These are phyloP conservation scores for Chanos chanos DNA, from an alignment of 2,797 vertebrate species.

Conservation along the genomic window DNA sequence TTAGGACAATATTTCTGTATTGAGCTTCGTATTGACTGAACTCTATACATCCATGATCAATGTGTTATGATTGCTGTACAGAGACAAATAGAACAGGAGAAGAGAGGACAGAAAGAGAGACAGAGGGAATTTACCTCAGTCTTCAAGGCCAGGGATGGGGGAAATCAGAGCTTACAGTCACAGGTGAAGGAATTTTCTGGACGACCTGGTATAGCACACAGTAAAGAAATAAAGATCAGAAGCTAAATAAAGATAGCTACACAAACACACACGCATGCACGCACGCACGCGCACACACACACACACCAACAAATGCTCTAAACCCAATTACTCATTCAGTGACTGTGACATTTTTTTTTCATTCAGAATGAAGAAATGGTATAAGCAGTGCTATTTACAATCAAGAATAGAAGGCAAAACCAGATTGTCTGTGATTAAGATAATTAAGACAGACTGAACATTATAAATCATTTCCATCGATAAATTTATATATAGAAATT, in stretches of 20 bases:
- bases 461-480: no score
- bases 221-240: constrained; percentile 1
- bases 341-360: no score
- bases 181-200: constrained; percentile 83
- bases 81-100: neutral
- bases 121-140: constrained; percentile 61
- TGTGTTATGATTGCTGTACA: neutral
- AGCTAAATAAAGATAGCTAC: neutral
- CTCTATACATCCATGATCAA: neutral
- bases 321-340: no score
- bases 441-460: no score
- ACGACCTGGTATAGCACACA: constrained; percentile 61
- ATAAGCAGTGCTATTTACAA: no score
- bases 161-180: constrained; percentile 63
- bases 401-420: no score
- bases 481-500: no score
- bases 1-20: no score
- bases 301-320: no score
- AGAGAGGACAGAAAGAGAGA: neutral
- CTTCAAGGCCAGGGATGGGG: constrained; percentile 53
- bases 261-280: neutral
- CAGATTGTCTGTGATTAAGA: no score
- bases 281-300: neutral
- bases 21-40: no score
- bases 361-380: no score